These are phyloP conservation scores for Rhadina sibilatrix DNA, from an alignment of 2,113 vertebrate species.

Conservation along the genomic window DNA sequence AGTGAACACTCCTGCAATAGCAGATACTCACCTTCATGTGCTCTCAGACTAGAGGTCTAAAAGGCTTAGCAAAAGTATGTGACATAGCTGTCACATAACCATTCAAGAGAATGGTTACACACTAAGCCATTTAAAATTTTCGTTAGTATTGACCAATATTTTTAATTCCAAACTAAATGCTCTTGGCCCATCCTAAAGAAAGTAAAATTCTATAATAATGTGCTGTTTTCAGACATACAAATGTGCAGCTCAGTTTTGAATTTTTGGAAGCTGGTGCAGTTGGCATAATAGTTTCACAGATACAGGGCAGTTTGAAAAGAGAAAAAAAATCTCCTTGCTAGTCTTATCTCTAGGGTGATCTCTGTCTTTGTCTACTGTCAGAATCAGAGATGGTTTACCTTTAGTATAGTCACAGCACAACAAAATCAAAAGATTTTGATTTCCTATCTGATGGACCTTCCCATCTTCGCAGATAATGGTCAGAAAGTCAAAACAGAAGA, in stretches of 20 bases:
- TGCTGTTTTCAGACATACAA: rapidly evolving
- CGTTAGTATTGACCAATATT: background rate
- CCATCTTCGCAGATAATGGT: background rate
- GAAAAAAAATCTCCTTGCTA: background rate
- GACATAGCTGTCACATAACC: background rate
- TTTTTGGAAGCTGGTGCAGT: background rate
- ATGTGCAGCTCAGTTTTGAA: background rate
- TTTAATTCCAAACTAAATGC: background rate
- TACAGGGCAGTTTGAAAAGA: background rate
- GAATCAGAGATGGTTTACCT: background rate
- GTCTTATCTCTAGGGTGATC: background rate
- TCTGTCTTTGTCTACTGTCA: background rate
- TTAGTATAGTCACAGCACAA: background rate
- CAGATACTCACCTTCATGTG: rapidly evolving
- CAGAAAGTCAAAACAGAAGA: background rate
- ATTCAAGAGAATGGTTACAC: background rate
- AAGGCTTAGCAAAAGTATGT: background rate
- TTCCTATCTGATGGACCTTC: background rate
- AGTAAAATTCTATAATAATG: background rate
- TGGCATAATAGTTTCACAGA: background rate
- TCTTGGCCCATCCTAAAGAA: background rate
- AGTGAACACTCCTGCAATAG: background rate
- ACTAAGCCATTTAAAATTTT: background rate
- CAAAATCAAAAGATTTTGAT: background rate
- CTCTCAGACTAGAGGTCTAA: background rate